Conservation (phyloP, 2,113 vertebrate species). For the Solea senegalensis region DNA sequence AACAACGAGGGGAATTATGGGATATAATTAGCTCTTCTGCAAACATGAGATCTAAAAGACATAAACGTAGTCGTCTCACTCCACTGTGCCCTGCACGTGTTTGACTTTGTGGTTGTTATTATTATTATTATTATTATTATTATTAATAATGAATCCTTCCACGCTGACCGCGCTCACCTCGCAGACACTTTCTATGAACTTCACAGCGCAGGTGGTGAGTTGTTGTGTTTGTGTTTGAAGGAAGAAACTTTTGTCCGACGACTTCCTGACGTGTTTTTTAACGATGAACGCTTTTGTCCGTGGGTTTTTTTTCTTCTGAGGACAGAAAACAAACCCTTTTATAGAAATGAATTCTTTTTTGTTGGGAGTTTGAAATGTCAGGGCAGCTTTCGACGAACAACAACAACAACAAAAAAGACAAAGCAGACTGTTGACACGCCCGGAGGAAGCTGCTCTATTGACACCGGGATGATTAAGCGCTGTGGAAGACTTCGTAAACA, state of each 20-base stretch:
- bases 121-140: no score
- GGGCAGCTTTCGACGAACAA: neutral
- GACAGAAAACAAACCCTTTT: neutral
- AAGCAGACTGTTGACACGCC: constrained; percentile 2
- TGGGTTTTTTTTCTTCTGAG: no score
- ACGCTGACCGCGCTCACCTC: constrained; percentile 43
- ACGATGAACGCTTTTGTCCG: no score
- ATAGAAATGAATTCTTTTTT: neutral
- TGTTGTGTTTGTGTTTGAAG: constrained; percentile 18
- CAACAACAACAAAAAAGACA: neutral
- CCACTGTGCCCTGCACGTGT: no score
- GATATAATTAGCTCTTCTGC: no score
- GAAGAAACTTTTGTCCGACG: neutral
- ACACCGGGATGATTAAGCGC: constrained; percentile 29
- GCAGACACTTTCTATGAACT: constrained; percentile 41
- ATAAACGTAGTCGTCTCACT: no score
- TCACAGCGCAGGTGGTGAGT: constrained; percentile 17
- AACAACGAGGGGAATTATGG: neutral
- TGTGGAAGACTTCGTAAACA: constrained; percentile 21
- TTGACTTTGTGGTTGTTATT: no score
- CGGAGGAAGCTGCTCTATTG: constrained; percentile 16
- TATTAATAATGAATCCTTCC: no score
- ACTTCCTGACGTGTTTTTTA: neutral
- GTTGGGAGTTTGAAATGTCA: constrained; percentile 6
- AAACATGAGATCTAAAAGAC: no score